phyloP scores from a whole-genome alignment of 2,113 vertebrate genomes.

The Cheilinus undulatus region DNA sequence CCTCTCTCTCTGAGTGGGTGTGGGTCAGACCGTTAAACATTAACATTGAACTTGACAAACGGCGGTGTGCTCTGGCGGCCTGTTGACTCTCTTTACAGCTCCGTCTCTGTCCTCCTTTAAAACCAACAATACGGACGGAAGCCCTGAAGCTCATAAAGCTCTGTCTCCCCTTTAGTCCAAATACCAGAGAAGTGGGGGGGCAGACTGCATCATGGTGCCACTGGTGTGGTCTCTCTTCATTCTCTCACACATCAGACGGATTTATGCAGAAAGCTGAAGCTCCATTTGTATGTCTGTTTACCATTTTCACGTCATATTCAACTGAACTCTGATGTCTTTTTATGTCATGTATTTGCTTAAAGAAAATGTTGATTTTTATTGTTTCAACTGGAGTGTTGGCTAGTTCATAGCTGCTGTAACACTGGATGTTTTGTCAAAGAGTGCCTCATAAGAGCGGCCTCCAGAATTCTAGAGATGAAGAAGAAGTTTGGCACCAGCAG shows the following conservation, averaged over 20 bases:
- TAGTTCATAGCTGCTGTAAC: too few species aligned
- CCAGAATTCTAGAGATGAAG: too few species aligned
- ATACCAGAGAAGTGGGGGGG: constrained; percentile 54
- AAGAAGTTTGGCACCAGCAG: too few species aligned
- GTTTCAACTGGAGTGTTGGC: too few species aligned
- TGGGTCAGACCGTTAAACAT: constrained; percentile 52
- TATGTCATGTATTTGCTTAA: too few species aligned
- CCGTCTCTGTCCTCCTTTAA: constrained; percentile 66
- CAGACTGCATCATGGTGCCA: background rate
- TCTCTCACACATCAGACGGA: background rate
- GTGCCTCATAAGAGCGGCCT: too few species aligned
- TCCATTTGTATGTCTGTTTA: too few species aligned
- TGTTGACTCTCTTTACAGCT: constrained; percentile 75
- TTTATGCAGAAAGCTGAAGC: background rate
- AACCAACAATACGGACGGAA: constrained; percentile 68
- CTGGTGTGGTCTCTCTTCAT: constrained; percentile 8
- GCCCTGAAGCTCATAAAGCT: constrained; percentile 68
- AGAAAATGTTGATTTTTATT: too few species aligned
- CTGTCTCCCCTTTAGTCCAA: constrained; percentile 58
- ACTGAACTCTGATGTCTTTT: too few species aligned
- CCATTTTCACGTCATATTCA: too few species aligned
- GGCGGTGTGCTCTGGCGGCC: constrained; percentile 57
- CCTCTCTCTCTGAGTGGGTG: constrained; percentile 31
- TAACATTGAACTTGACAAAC: constrained; percentile 83
- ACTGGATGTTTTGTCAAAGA: too few species aligned